A percentile compares a stretch with the other conserved stretches of the same genome.
Conservation (phyloP, 2,797 vertebrate genomes). For the Salmo trutta region DNA sequence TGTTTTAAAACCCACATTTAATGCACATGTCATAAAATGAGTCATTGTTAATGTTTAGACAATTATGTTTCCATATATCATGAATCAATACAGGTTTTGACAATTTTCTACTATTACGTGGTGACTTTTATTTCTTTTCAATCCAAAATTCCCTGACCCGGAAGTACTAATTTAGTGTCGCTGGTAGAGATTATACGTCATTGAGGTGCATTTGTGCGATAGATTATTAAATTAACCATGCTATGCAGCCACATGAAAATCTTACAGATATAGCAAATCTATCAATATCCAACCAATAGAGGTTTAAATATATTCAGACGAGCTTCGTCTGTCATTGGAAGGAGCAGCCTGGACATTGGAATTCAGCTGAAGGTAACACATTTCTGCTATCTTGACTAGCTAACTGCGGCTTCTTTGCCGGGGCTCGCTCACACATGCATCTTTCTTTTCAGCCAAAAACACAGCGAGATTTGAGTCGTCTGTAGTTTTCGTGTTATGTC, state of each 20-base stretch:
- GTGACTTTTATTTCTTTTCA: too few species aligned
- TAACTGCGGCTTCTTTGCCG: neutral
- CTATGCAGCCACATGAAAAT: neutral
- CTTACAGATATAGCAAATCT: constrained; percentile 43
- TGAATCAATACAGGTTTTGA: too few species aligned
- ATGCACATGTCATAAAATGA: too few species aligned
- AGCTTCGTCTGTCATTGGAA: neutral
- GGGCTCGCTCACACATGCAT: neutral
- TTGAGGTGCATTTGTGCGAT: constrained; percentile 65
- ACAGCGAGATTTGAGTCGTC: neutral
- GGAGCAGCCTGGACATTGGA: constrained; percentile 45
- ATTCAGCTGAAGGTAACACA: constrained; percentile 58
- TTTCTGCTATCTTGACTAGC: constrained; percentile 26
- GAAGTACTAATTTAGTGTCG: too few species aligned
- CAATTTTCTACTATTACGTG: too few species aligned
- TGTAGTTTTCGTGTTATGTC: neutral
- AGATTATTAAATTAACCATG: constrained; percentile 25
- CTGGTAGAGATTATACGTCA: constrained; percentile 64
- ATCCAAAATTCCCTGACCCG: too few species aligned
- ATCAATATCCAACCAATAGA: constrained; percentile 10
- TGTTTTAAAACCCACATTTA: too few species aligned
- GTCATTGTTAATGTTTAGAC: too few species aligned
- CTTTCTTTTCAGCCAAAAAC: constrained; percentile 3
- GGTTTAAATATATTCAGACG: neutral
- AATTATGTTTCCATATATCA: too few species aligned